Conservation (phyloP, 2,113 vertebrate species). For the Sciurus niger region DNA sequence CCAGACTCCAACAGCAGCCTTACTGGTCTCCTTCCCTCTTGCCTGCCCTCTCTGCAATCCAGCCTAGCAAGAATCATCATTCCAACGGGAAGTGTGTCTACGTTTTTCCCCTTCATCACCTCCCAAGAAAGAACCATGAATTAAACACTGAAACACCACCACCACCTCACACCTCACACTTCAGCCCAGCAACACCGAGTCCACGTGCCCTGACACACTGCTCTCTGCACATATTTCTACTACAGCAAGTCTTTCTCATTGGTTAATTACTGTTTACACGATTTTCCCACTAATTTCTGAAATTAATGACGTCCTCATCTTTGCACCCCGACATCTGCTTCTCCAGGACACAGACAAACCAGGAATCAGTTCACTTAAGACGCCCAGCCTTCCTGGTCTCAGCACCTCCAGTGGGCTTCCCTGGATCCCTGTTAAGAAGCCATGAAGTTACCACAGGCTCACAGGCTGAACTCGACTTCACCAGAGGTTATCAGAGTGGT, state of each 20-base stretch:
- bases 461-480: conserved; percentile 45
- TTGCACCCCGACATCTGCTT: neutral
- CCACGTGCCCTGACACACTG: neutral
- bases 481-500: neutral
- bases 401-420: neutral
- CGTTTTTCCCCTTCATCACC: neutral
- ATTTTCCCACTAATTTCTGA: neutral
- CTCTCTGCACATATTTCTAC: neutral
- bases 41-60: neutral
- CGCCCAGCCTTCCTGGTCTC: neutral
- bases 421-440: neutral
- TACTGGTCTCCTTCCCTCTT: neutral
- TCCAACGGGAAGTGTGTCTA: neutral
- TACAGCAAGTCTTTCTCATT: neutral
- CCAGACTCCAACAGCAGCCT: neutral
- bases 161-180: neutral
- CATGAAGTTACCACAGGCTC: neutral
- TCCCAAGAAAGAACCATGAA: neutral
- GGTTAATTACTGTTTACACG: neutral
- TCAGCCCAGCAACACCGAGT: neutral
- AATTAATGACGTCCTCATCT: neutral
- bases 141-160: neutral
- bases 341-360: neutral
- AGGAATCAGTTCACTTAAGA: neutral
- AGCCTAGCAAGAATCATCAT: neutral